phyloP scores from a whole-genome alignment of 2,888 invertebrate species.

The Drosophila mercatorum region DNA sequence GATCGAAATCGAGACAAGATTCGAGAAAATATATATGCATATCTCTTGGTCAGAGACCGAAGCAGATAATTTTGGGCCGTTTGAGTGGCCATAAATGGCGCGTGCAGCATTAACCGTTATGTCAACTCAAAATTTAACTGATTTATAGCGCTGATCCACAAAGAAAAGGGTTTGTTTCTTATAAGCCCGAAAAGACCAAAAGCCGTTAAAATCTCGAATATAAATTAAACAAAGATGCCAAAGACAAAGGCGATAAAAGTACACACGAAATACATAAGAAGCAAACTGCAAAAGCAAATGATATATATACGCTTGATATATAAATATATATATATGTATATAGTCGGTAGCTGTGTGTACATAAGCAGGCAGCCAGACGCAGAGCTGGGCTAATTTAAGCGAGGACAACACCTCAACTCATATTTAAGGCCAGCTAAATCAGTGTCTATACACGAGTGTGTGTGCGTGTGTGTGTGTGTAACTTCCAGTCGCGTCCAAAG shows the following conservation, averaged over 20 bases:
- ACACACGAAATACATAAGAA: slow-evolving; percentile 32
- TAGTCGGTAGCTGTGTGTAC: slow-evolving; percentile 17
- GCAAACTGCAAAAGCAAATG: slow-evolving; percentile 45
- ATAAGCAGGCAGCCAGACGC: slow-evolving; percentile 49
- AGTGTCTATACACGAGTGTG: slow-evolving; percentile 42
- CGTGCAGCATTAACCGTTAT: slow-evolving; percentile 56
- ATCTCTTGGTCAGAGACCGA: background rate
- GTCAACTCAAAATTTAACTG: slow-evolving; percentile 46
- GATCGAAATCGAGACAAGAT: slow-evolving; percentile 33
- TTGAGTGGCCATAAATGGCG: slow-evolving; percentile 63
- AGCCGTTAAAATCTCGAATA: slow-evolving; percentile 62
- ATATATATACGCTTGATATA: slow-evolving; percentile 14
- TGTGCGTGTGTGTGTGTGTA: slow-evolving; percentile 41
- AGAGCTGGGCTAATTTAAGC: slow-evolving; percentile 77
- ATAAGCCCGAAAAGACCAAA: slow-evolving; percentile 46
- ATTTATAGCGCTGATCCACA: slow-evolving; percentile 66
- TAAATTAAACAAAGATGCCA: slow-evolving; percentile 72
- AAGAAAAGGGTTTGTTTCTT: slow-evolving; percentile 43
- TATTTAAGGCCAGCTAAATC: slow-evolving; percentile 82
- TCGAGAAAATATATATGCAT: background rate
- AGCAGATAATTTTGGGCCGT: slow-evolving; percentile 26
- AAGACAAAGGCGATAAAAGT: slow-evolving; percentile 71
- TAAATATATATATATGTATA: slow-evolving; percentile 7
- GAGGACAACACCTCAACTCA: slow-evolving; percentile 82
- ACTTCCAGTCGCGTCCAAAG: slow-evolving; percentile 60